Evolutionary conservation across 2,113 vertebrate genomes (phyloP), one percentile per base, ranked within the genome.

Genomic region (Poeciliopsis turrubarensis): DNA sequence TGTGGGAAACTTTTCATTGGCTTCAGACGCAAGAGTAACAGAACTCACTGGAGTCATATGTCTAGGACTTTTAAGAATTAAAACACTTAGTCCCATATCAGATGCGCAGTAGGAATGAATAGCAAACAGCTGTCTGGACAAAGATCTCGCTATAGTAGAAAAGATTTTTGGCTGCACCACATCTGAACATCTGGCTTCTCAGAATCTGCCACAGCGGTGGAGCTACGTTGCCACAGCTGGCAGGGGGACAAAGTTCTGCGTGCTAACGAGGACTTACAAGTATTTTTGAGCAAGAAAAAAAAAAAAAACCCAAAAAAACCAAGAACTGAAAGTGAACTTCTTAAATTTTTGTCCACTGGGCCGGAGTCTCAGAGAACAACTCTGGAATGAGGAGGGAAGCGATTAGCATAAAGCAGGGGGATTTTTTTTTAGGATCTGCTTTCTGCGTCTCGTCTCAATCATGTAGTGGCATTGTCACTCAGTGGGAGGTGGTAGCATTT

Each of bases 361-460:
- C 6, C 17, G 3, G 0, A 57, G 22, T 6, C 17, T 57, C 19
- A 57, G 8, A n/a, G 22, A 25, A 57, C 25, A 57, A n/a, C 51
- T 8, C 51, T 57, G 51, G 22, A n/a, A 10, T 3, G 25, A 11
- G 51, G 25, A 57, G 51, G 25, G 25, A n/a, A 19, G 32, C 0
- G 32, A 8, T 32, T 26, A 11, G 63, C 69, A 62, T 62, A 74
- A 70, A 73, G 66, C 70, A 66, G 47, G 22, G 29, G 31, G 22
- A 30, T 80, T 37, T 22, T 37, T 22, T 32, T 37, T 78, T 29
- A 70, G 26, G 60, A 70, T 71, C 68, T 15, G 44, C 66, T 61
- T 12, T 61, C 31, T 65, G 75, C 86, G 80, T 76, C 78, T 87
- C 80, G 85, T 75, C 85, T 70, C 73, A 82, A 82, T 86, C 77